A percentile compares a stretch with the other conserved stretches of the same genome.
Conservation (phyloP, 2,797 vertebrate species). For the Typhlichthys eigenmanni region DNA sequence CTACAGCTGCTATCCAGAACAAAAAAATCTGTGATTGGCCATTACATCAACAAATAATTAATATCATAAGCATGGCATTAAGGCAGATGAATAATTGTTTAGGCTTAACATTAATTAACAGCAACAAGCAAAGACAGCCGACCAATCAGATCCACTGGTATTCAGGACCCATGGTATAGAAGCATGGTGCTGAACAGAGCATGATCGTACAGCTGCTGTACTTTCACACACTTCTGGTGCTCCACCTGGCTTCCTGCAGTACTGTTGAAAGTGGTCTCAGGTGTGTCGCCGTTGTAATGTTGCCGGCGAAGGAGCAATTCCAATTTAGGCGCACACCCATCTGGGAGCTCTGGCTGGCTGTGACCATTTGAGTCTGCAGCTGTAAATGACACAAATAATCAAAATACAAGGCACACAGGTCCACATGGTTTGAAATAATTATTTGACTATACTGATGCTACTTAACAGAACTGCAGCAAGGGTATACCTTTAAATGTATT, state of each 20-base stretch:
- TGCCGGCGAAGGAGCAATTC: conserved; percentile 75
- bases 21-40: conserved; percentile 15
- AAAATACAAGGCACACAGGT: conserved; percentile 19
- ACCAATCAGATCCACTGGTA: neutral
- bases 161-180: conserved; percentile 89
- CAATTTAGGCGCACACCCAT: conserved; percentile 72
- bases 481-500: neutral
- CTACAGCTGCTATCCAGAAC: neutral
- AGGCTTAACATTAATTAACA: conserved; percentile 26
- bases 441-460: conserved; percentile 10
- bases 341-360: conserved; percentile 63
- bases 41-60: conserved; percentile 27
- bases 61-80: neutral
- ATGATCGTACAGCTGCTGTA: conserved; percentile 84
- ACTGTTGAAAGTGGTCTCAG: conserved; percentile 81
- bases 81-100: conserved; percentile 12
- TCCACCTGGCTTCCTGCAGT: conserved; percentile 87
- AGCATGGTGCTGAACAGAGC: conserved; percentile 87
- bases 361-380: conserved; percentile 84
- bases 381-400: conserved; percentile 74
- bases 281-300: conserved; percentile 82
- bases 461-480: neutral
- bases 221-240: conserved; percentile 86
- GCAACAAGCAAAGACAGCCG: conserved; percentile 8
- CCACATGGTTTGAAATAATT: conserved; percentile 1